phyloP scores from a whole-genome alignment of 2,888 invertebrate genomes.

The Agrotis ipsilon region DNA sequence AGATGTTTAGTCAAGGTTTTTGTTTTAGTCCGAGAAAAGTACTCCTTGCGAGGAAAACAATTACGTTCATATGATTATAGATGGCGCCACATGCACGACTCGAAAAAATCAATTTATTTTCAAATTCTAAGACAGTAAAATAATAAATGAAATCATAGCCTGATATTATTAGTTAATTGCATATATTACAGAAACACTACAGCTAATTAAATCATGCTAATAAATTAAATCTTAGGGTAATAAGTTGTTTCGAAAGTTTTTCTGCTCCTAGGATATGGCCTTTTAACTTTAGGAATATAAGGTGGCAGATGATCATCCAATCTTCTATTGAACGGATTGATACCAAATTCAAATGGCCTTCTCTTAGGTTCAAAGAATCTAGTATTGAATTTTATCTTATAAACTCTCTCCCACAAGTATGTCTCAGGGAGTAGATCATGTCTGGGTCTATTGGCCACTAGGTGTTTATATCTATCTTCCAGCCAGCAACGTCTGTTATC shows the following conservation, averaged over 20 bases:
- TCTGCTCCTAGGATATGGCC: slow-evolving; percentile 92
- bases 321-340: slow-evolving; percentile 92
- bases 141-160: slow-evolving; percentile 2
- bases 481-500: slow-evolving; percentile 93
- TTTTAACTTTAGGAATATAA: slow-evolving; percentile 93
- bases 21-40: no score
- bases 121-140: no score
- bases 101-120: no score
- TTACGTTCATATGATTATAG: no score
- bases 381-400: slow-evolving; percentile 93
- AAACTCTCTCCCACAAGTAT: slow-evolving; percentile 96
- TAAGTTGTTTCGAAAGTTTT: slow-evolving; percentile 93
- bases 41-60: no score
- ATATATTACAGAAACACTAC: slow-evolving; percentile 50
- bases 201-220: slow-evolving; percentile 33
- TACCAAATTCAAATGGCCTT: slow-evolving; percentile 93
- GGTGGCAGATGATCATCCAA: slow-evolving; percentile 93
- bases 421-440: slow-evolving; percentile 93
- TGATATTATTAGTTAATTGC: slow-evolving; percentile 29
- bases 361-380: slow-evolving; percentile 93
- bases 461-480: slow-evolving; percentile 93
- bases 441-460: slow-evolving; percentile 93
- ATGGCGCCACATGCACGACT: no score
- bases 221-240: slow-evolving; percentile 91
- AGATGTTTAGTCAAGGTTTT: no score